A percentile compares a stretch with the other conserved stretches of the same genome.
Evolutionary conservation across 2,888 invertebrate species (phyloP).

Genomic region (Eupeodes latifasciatus): DNA sequence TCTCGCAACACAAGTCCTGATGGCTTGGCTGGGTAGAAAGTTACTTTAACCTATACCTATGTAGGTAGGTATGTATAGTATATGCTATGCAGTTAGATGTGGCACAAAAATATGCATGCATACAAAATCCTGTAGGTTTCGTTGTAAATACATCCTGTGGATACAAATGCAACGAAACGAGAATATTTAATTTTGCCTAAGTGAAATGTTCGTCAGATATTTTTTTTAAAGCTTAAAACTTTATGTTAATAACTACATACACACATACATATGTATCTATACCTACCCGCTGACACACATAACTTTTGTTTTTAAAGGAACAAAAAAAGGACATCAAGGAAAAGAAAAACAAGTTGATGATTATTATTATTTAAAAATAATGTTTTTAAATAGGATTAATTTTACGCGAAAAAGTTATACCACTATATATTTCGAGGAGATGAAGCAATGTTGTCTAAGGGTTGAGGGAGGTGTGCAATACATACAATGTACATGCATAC

Average conservation of each 20-base stretch:
- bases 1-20: neutral
- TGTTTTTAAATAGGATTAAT: neutral
- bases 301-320: conserved; percentile 16
- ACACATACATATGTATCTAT: too few relatives aligned
- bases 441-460: too few relatives aligned
- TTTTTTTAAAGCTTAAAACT: conserved; percentile 16
- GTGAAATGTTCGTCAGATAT: conserved; percentile 48
- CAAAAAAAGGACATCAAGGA: neutral
- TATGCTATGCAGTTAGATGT: too few relatives aligned
- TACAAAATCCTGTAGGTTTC: conserved; percentile 2
- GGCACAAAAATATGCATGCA: neutral
- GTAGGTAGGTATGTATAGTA: too few relatives aligned
- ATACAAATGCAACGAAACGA: conserved; percentile 54
- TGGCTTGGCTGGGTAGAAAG: neutral
- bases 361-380: neutral
- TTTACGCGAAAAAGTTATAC: neutral
- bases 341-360: neutral
- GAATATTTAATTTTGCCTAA: conserved; percentile 69
- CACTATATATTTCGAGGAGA: neutral
- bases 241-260: neutral
- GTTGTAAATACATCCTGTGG: conserved; percentile 26
- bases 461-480: too few relatives aligned
- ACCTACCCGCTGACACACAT: neutral
- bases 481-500: too few relatives aligned
- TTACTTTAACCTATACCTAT: neutral